Conservation (phyloP, 2,113 vertebrate species). For the Todiramphus chloris region DNA sequence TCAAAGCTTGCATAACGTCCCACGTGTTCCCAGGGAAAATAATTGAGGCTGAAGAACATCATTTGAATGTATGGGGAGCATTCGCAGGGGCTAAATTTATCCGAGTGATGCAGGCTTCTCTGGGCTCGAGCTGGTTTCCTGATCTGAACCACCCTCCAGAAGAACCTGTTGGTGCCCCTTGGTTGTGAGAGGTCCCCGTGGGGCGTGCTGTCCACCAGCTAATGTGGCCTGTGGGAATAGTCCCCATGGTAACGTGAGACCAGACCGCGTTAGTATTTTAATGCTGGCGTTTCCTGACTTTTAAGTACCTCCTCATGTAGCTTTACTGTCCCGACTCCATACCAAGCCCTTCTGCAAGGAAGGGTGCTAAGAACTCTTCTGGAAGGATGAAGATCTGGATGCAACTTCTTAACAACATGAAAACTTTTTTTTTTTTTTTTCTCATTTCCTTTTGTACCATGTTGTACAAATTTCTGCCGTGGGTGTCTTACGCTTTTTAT, state of each 20-base stretch:
- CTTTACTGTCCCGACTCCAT: background rate
- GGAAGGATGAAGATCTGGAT: background rate
- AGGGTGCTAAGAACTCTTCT: background rate
- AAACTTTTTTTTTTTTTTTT: background rate
- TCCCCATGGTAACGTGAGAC: conserved; percentile 14
- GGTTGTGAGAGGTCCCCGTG: background rate
- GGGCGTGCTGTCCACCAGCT: background rate
- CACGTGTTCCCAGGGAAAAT: background rate
- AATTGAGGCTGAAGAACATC: background rate
- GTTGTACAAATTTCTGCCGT: background rate
- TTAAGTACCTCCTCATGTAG: background rate
- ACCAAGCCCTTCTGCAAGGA: background rate
- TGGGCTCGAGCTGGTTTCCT: background rate
- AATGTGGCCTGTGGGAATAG: conserved; percentile 10
- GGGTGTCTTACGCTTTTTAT: background rate
- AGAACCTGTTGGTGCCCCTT: background rate
- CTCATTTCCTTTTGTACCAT: background rate
- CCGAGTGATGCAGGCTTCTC: background rate
- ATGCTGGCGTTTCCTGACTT: background rate
- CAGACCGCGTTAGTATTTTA: background rate
- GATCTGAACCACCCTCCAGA: background rate
- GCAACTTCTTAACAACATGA: background rate
- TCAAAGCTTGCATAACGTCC: background rate
- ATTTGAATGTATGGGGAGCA: background rate
- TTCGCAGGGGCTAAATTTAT: background rate